Conservation (phyloP, 1,140 invertebrate genomes). For the Delia radicum region DNA sequence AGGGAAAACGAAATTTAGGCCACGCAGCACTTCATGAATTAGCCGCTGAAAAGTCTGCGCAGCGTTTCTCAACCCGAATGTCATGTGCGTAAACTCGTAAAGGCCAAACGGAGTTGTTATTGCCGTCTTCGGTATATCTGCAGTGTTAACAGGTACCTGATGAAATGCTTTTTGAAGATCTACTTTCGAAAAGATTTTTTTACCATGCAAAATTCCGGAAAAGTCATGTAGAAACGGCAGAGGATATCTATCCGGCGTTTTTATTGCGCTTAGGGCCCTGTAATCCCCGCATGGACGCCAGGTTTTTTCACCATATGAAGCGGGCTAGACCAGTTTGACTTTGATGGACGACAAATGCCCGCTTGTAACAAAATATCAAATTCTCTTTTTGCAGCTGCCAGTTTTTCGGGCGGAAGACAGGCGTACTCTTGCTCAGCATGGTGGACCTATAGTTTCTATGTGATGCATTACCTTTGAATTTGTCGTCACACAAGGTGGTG, state of each 20-base stretch:
- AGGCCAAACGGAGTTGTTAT: not conserved
- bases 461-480: no score
- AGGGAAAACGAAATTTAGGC: constrained; percentile 44
- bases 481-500: no score
- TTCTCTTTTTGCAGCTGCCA: not conserved
- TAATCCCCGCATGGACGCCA: not conserved
- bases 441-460: no score
- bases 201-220: not conserved
- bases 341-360: not conserved
- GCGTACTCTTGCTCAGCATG: no score
- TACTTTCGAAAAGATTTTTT: constrained; percentile 2
- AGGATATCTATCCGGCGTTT: not conserved
- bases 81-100: not conserved
- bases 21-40: constrained; percentile 55
- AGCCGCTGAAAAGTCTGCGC: constrained; percentile 57
- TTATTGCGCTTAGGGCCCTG: not conserved
- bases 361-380: not conserved
- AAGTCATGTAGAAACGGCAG: not conserved
- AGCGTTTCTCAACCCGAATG: constrained; percentile 50
- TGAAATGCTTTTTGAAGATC: constrained; percentile 11
- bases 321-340: not conserved
- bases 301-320: constrained; percentile 13
- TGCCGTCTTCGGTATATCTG: not conserved
- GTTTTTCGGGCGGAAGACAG: not conserved
- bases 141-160: not conserved